Conservation (phyloP, 2,888 invertebrate species). For the Cancer borealis region DNA sequence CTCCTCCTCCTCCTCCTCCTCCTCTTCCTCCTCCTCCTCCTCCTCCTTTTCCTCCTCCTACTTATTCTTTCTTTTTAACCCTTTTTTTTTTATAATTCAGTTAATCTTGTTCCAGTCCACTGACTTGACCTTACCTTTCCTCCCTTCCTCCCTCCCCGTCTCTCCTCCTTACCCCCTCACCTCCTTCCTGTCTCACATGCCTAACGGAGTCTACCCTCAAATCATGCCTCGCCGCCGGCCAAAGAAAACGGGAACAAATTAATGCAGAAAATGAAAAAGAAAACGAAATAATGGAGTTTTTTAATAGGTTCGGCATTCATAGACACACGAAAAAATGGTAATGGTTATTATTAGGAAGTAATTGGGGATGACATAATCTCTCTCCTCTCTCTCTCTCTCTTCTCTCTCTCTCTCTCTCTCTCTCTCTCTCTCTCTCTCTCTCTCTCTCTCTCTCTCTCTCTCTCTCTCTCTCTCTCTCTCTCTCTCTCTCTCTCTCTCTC, state of each 20-base stretch:
- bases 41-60: constrained; percentile 11
- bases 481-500: background rate
- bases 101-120: background rate
- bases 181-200: background rate
- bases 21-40: constrained; percentile 26
- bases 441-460: background rate
- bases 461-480: background rate
- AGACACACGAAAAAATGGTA: no score
- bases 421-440: background rate
- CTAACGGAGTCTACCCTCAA: background rate
- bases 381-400: background rate
- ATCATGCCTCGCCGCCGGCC: background rate
- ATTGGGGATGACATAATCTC: background rate
- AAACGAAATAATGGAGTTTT: no score
- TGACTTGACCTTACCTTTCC: background rate
- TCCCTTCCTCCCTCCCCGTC: no score
- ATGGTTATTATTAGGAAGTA: no score
- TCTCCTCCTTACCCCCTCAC: background rate
- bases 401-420: background rate
- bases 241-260: no score
- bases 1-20: background rate
- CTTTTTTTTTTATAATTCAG: background rate
- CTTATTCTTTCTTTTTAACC: background rate
- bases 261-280: no score
- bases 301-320: no score